These are phyloP conservation scores for Oryzias sinensis DNA, from an alignment of 2,797 vertebrate genomes.

Conservation along the genomic window DNA sequence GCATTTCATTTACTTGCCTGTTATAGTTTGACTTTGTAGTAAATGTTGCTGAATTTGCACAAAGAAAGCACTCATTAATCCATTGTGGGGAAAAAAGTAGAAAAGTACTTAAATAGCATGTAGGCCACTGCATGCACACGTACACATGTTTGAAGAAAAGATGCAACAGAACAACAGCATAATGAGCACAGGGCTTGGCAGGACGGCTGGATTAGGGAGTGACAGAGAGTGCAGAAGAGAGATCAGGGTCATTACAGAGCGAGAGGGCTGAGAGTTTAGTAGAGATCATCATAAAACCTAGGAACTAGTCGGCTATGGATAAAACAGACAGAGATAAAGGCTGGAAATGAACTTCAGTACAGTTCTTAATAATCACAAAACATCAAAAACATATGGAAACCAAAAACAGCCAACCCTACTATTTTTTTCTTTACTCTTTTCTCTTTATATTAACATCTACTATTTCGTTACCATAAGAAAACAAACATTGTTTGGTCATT, in stretches of 20 bases:
- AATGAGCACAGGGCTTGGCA: slow-evolving; percentile 43
- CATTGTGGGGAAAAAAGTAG: slow-evolving; percentile 1
- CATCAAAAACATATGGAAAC: no score
- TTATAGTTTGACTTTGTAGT: slow-evolving; percentile 7
- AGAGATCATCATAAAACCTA: slow-evolving; percentile 14
- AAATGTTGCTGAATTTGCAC: slow-evolving; percentile 39
- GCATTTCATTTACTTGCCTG: slow-evolving; percentile 4
- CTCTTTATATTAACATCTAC: no score
- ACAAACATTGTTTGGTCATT: no score
- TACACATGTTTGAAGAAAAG: slow-evolving; percentile 20
- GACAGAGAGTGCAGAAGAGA: slow-evolving; percentile 38
- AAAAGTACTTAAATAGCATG: slow-evolving; percentile 18
- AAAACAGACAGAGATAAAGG: neutral
- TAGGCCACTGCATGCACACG: slow-evolving; percentile 27
- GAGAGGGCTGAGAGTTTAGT: slow-evolving; percentile 22
- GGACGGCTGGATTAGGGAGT: slow-evolving; percentile 56
- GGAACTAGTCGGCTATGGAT: slow-evolving; percentile 13
- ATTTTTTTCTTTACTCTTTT: no score
- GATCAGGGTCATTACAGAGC: slow-evolving; percentile 55
- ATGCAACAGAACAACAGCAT: slow-evolving; percentile 24
- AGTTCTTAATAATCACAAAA: neutral
- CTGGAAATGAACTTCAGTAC: neutral
- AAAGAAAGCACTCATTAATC: slow-evolving; percentile 26
- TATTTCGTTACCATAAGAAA: no score
- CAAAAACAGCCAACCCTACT: no score